Evolutionary conservation across 2,797 vertebrate species (phyloP).

Genomic region (Spatula clypeata): DNA sequence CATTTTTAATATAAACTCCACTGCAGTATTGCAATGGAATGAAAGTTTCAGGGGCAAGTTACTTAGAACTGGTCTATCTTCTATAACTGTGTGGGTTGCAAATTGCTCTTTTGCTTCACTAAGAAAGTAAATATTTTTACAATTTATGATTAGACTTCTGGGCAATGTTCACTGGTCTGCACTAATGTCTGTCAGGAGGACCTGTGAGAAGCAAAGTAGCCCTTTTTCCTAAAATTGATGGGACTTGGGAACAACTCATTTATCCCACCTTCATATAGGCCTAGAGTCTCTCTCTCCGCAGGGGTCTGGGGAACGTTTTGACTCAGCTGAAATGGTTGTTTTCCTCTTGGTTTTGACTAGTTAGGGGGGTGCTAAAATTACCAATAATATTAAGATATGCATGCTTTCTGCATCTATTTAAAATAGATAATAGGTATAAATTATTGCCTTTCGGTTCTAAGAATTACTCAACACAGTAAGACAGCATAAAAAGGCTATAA

Average conservation of each 20-base stretch:
- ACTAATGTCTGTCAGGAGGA: not conserved
- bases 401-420: not conserved
- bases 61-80: not conserved
- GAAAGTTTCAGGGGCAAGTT: not conserved
- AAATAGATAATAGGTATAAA: not conserved
- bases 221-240: not conserved
- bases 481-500: not conserved
- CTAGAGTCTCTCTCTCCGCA: accelerated
- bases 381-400: not conserved
- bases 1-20: not conserved
- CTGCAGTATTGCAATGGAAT: not conserved
- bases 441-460: not conserved
- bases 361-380: not conserved
- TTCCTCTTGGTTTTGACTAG: not conserved
- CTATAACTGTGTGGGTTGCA: not conserved
- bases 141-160: not conserved
- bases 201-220: not conserved
- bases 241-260: not conserved
- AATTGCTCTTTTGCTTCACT: not conserved
- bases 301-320: not conserved
- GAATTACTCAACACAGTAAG: not conserved
- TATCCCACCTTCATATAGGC: not conserved
- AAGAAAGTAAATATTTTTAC: not conserved
- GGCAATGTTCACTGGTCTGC: not conserved
- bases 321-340: not conserved